Evolutionary conservation across 2,888 invertebrate genomes (phyloP), one percentile per base, ranked within the genome.

Genomic region (Gerris lacustris): DNA sequence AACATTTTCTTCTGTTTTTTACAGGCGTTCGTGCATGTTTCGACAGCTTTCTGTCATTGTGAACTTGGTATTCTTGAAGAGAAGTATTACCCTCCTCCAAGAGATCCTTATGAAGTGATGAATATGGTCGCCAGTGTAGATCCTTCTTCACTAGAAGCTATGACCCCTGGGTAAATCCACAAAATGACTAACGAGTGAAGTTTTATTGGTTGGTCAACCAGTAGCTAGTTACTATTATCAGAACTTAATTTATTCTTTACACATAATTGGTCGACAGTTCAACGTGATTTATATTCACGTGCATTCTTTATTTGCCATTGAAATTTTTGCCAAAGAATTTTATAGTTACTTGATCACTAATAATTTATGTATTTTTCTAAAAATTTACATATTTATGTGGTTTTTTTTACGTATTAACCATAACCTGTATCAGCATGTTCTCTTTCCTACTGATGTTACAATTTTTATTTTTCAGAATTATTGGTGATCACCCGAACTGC

Each of bases 401-500:
- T n/a, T 31, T 31, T 31, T 31, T 31, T 4, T 31, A 31, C 31
- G 31, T 31, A 2, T 31, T 31, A 31, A 31, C 31, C 31, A 31
- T 31, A 31, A 31, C 44, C 67, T 0, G 31, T 43, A 55, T 47
- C 47, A 18, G 67, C 9, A 11, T 55, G 1, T 55, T 55, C 55
- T 2, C 9, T 55, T 4, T 4, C 15, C 1, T 55, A 55, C 2
- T 15, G 9, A 55, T 55, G 11, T 55, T 9, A 55, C 5, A 55
- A 9, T 55, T 55, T 47, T 66, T 66, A 64, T 68, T 62, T 73
- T 80, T 0, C 80, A 88, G 87, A 77, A 79, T 92, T 45, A 82
- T 92, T 5, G 86, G 87, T n/a, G 86, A 87, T 1, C 88, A 92
- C 71, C 97, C 97, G 0, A 98, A 98, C 80, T 96, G 96, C 0